A percentile compares a stretch with the other conserved stretches of the same genome.
phyloP scores from a whole-genome alignment of 2,888 invertebrate genomes.

The Camponotus fellah region DNA sequence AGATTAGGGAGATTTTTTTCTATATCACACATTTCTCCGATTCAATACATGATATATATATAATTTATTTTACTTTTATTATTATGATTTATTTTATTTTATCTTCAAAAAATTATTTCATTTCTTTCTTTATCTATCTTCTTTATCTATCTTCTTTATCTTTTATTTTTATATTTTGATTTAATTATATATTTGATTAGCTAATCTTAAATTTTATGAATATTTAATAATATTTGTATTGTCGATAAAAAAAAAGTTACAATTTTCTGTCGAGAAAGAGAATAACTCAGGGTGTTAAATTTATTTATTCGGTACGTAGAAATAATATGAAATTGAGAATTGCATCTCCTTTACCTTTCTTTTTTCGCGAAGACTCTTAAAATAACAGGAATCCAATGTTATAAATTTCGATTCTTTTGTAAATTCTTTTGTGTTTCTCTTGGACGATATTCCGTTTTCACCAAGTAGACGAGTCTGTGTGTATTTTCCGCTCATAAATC shows the following conservation, averaged over 20 bases:
- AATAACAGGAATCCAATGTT: slow-evolving; percentile 5
- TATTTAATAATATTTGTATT: neutral
- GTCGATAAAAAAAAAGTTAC: neutral
- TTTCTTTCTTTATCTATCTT: neutral
- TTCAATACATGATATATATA: too few species aligned
- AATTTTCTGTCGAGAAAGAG: neutral
- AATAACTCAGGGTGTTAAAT: neutral
- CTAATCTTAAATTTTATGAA: neutral
- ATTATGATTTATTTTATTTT: neutral
- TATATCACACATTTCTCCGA: neutral
- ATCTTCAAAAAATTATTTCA: neutral
- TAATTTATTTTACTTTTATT: neutral
- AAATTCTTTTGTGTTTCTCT: neutral
- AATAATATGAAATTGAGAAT: neutral
- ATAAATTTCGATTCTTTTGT: neutral
- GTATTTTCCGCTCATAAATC: neutral
- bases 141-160: neutral
- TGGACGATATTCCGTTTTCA: neutral
- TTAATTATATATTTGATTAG: neutral
- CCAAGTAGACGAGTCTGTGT: neutral
- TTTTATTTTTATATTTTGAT: slow-evolving; percentile 15
- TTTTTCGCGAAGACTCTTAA: neutral
- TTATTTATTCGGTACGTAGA: neutral
- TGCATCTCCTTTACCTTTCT: too few species aligned
- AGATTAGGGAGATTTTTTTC: neutral